Percentiles rank a stretch among this genome's conserved stretches.
Evolutionary conservation across 2,888 invertebrate species (phyloP).

Genomic region (Merodon equestris): DNA sequence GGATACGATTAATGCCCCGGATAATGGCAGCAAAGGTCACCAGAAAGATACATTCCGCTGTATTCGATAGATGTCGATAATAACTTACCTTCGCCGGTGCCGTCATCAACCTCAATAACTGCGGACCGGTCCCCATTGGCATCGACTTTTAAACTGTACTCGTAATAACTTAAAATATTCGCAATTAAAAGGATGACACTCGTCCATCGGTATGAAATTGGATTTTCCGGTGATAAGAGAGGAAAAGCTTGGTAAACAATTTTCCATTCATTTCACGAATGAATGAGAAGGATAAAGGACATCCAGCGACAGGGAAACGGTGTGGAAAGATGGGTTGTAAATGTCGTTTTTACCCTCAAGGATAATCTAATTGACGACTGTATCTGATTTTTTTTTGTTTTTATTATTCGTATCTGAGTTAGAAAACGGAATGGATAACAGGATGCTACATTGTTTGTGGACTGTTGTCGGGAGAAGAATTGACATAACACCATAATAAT

Average conservation of each 20-base stretch:
- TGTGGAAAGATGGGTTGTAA: slow-evolving; percentile 30
- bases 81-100: neutral
- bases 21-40: slow-evolving; percentile 28
- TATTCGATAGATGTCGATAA: slow-evolving; percentile 30
- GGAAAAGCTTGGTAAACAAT: slow-evolving; percentile 50
- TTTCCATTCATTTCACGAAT: slow-evolving; percentile 27
- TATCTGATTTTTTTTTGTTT: slow-evolving; percentile 56
- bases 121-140: too few species aligned
- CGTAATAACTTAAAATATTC: slow-evolving; percentile 41
- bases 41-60: slow-evolving; percentile 33
- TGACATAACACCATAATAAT: slow-evolving; percentile 57
- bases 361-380: slow-evolving; percentile 56
- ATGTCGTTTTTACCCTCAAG: slow-evolving; percentile 31
- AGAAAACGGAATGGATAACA: too few species aligned
- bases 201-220: slow-evolving; percentile 35
- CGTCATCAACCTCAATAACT: too few species aligned
- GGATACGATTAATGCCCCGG: too few species aligned
- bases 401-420: too few species aligned
- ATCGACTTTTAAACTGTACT: too few species aligned
- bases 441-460: slow-evolving; percentile 15
- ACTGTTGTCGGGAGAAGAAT: slow-evolving; percentile 33
- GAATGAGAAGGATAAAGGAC: too few species aligned
- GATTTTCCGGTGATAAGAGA: slow-evolving; percentile 45
- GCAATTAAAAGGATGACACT: slow-evolving; percentile 42
- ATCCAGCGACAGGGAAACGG: too few species aligned